Percentiles rank a stretch among this genome's conserved stretches.
phyloP scores from a whole-genome alignment of 1,140 invertebrate genomes.

The Lepidurus apus region DNA sequence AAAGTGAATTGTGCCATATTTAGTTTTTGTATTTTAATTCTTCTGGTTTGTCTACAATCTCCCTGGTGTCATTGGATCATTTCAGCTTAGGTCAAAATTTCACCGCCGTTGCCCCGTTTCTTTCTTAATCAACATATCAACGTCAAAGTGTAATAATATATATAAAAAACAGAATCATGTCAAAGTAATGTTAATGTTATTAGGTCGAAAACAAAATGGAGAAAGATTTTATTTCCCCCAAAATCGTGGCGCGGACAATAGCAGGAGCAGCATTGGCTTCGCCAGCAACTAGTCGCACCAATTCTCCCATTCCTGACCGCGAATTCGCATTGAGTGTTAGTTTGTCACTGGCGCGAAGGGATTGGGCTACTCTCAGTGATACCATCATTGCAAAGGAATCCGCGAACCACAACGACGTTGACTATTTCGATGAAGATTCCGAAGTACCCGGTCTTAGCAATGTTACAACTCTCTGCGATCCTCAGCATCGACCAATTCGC shows the following conservation, averaged over 20 bases:
- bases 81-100: too few species aligned
- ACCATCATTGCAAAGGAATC: neutral
- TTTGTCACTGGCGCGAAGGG: neutral
- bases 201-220: neutral
- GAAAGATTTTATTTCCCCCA: neutral
- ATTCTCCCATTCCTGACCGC: neutral
- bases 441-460: neutral
- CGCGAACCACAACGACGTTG: neutral
- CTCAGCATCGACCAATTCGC: slow-evolving; percentile 21
- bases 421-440: neutral
- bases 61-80: too few species aligned
- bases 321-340: neutral
- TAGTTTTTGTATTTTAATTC: too few species aligned
- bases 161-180: neutral
- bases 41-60: too few species aligned
- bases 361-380: neutral
- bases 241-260: neutral
- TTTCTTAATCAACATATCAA: too few species aligned
- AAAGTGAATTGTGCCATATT: too few species aligned
- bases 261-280: neutral
- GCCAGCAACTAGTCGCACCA: neutral
- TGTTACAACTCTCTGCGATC: neutral
- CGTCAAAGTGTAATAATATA: too few species aligned
- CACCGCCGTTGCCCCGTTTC: too few species aligned
- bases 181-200: neutral